Conservation (phyloP, 23 tunicate species). For the Ciona savignyi region DNA sequence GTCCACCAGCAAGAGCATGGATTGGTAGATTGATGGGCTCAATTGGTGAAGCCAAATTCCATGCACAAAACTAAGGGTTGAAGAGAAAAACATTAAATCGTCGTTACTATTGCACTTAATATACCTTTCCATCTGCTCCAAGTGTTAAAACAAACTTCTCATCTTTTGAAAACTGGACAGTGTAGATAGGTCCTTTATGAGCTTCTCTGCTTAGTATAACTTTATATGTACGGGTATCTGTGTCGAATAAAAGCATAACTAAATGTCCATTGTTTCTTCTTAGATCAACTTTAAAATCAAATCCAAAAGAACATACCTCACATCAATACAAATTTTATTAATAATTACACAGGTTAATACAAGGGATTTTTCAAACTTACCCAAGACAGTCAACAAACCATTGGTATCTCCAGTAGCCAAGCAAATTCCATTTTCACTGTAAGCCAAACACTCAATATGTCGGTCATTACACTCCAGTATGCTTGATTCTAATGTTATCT, state of each 20-base stretch:
- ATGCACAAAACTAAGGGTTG: too few relatives aligned
- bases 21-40: conserved; percentile 21
- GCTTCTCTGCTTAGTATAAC: conserved; percentile 13
- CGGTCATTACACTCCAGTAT: not conserved
- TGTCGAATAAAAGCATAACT: too few relatives aligned
- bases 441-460: conserved; percentile 19
- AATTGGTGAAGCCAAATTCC: conserved; percentile 13
- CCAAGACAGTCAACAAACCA: conserved; percentile 32
- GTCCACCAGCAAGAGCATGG: conserved; percentile 35
- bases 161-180: conserved; percentile 18
- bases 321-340: too few relatives aligned
- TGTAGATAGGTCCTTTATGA: conserved; percentile 37
- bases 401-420: conserved; percentile 36
- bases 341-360: too few relatives aligned
- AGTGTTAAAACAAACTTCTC: conserved; percentile 41
- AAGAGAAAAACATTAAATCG: too few relatives aligned
- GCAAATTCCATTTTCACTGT: conserved; percentile 19
- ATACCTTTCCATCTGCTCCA: conserved; percentile 46
- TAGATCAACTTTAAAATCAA: too few relatives aligned
- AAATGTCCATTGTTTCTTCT: too few relatives aligned
- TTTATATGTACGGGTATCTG: conserved; percentile 27
- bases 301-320: too few relatives aligned
- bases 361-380: too few relatives aligned
- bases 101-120: too few relatives aligned
- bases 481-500: not conserved